phyloP scores from a whole-genome alignment of 2,113 vertebrate species.

The Phasianus colchicus region DNA sequence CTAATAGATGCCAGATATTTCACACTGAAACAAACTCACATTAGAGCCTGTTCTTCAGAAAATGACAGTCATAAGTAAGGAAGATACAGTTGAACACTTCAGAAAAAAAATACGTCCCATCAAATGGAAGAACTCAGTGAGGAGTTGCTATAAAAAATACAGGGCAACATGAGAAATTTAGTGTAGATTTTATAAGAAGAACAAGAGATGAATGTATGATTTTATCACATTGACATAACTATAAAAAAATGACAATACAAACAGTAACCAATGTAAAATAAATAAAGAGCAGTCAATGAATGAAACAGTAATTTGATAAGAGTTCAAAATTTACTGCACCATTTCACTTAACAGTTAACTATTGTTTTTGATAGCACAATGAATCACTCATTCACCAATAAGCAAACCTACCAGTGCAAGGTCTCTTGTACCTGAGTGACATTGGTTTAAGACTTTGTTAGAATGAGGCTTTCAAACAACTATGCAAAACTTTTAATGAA shows the following conservation, averaged over 20 bases:
- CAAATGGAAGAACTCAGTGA: background rate
- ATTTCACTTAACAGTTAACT: conserved; percentile 36
- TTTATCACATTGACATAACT: background rate
- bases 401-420: background rate
- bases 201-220: background rate
- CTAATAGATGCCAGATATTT: conserved; percentile 40
- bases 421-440: background rate
- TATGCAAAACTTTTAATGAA: background rate
- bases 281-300: conserved; percentile 22
- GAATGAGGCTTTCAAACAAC: background rate
- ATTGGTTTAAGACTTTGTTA: background rate
- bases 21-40: conserved; percentile 26
- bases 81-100: background rate
- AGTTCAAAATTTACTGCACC: conserved; percentile 8
- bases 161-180: background rate
- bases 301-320: background rate
- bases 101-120: background rate
- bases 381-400: conserved; percentile 23
- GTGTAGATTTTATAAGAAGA: background rate
- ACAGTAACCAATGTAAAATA: conserved; percentile 28
- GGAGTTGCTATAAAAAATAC: background rate
- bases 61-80: background rate
- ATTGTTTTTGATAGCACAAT: background rate
- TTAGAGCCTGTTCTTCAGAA: background rate
- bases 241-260: conserved; percentile 27